These are phyloP conservation scores for Heliconius himera DNA, from an alignment of 1,140 invertebrate genomes.

Conservation along the genomic window DNA sequence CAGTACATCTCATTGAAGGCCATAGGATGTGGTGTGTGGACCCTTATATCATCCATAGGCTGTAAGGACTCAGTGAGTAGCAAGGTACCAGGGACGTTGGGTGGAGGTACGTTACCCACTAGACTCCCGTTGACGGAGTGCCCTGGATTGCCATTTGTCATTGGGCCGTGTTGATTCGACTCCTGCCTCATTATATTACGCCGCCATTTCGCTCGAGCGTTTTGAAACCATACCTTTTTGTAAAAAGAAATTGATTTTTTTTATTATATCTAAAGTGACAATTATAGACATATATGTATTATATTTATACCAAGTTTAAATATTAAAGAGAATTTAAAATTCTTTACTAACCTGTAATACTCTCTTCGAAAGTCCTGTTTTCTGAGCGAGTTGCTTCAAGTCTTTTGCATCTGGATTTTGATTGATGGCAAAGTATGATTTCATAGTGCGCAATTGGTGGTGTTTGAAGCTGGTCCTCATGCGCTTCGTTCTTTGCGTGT, in stretches of 20 bases:
- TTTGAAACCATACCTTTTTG: constrained; percentile 98
- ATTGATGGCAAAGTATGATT: constrained; percentile 97
- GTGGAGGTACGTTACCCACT: constrained; percentile 41
- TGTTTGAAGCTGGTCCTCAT: constrained; percentile 99
- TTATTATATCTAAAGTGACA: too few relatives aligned
- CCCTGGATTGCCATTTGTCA: constrained; percentile 51
- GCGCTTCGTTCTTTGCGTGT: constrained; percentile 88
- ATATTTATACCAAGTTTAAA: too few relatives aligned
- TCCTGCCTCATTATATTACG: constrained; percentile 92
- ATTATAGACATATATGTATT: too few relatives aligned
- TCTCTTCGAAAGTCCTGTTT: constrained; percentile 97
- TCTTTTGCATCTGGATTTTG: constrained; percentile 99
- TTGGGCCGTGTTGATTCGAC: constrained; percentile 57
- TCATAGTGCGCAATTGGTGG: constrained; percentile 97
- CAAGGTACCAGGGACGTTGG: constrained; percentile 46
- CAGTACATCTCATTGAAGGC: constrained; percentile 70
- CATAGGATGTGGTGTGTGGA: constrained; percentile 68
- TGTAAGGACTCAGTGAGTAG: constrained; percentile 59
- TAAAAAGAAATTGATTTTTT: constrained; percentile 18
- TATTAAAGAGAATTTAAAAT: too few relatives aligned
- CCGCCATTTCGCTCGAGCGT: constrained; percentile 97
- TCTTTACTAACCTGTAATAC: constrained; percentile 92
- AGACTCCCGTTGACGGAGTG: constrained; percentile 51
- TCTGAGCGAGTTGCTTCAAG: constrained; percentile 96
- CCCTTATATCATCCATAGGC: constrained; percentile 64